Evolutionary conservation across 1,140 invertebrate species (phyloP).

Genomic region (Anastatus disparis): DNA sequence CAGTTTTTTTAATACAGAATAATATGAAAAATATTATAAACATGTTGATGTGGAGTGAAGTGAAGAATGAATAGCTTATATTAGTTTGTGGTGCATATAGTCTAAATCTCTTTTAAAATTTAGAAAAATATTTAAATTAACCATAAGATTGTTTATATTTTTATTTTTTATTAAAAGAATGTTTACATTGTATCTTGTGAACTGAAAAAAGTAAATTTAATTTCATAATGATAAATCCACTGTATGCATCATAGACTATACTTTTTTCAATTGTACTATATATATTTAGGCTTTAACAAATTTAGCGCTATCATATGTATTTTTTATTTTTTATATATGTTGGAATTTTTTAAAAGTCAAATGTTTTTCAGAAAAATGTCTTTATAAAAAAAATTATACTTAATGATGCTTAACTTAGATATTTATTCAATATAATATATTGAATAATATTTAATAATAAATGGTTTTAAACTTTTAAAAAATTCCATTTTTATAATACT

Average conservation of each 20-base stretch:
- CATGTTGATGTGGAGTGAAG: slow-evolving; percentile 34
- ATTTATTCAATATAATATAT: slow-evolving; percentile 2
- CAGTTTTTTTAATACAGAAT: slow-evolving; percentile 58
- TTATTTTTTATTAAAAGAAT: slow-evolving; percentile 26
- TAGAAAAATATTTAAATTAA: slow-evolving; percentile 1
- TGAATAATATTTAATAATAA: neutral
- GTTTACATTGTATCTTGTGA: slow-evolving; percentile 36
- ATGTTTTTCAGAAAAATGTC: neutral
- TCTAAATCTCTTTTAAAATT: slow-evolving; percentile 26
- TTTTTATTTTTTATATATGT: slow-evolving; percentile 53
- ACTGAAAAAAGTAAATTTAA: slow-evolving; percentile 38
- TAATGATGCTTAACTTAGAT: neutral
- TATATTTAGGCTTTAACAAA: slow-evolving; percentile 61
- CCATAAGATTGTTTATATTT: slow-evolving; percentile 27
- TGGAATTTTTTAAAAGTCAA: slow-evolving; percentile 52
- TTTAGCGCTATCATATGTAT: slow-evolving; percentile 59
- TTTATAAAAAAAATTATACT: slow-evolving; percentile 26
- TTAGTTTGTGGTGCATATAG: slow-evolving; percentile 45
- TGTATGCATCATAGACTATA: slow-evolving; percentile 54
- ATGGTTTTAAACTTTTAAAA: neutral
- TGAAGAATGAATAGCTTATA: slow-evolving; percentile 25
- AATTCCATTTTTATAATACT: neutral
- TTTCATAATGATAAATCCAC: slow-evolving; percentile 39
- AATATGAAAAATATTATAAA: slow-evolving; percentile 56
- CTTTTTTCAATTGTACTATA: slow-evolving; percentile 30